Base-by-base conservation (phyloP, 2,113 vertebrate genomes). In the Orycteropus afer region DNA sequence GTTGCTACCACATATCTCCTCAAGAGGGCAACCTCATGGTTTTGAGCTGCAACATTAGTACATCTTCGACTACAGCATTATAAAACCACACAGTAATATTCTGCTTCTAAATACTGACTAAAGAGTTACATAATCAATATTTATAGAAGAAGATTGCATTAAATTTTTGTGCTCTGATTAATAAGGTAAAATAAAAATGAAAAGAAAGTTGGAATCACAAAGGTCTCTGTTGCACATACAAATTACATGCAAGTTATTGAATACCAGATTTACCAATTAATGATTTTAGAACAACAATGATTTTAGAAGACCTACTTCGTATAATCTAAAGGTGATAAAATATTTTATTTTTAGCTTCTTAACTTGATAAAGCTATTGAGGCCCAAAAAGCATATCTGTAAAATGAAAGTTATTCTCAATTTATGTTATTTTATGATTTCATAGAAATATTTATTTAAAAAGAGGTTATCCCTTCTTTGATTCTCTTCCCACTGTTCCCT, bases 121-220 rank as follows among this genome's bases (percentile, higher is more conserved):
- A 89, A 1, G 6, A 74, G 37, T n/a, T 82, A 63, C 6, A 55
- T 78, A 71, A 90, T 63, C 0, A 2, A 73, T 51, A 65, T 88
- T 63, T n/a, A 45, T 17, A 76, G 1, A 83, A 14, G 2, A 81
- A 88, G 63, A n/a, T 23, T 69, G 32, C 29, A 32, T 42, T 92
- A 90, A 55, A 9, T 69, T 89, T 59, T 0, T 80, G 25, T 23
- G 13, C 15, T 37, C 3, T 67, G 32, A 32, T 81, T 40, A 83
- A 37, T 40, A 83, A 90, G 9, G 37, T 42, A 83, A 59, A 57
- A 89, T 47, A 81, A 96, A 96, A 42, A 32, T 74, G 59, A 74
- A 87, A 51, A 47, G 42, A 86, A 1, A 0, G 1, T 37, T 81
- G 37, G 85, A 85, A 22, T 69, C 59, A 73, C 25, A 84, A 73